Base-by-base conservation (phyloP, 2,888 invertebrate species). In the Bibio marci region DNA sequence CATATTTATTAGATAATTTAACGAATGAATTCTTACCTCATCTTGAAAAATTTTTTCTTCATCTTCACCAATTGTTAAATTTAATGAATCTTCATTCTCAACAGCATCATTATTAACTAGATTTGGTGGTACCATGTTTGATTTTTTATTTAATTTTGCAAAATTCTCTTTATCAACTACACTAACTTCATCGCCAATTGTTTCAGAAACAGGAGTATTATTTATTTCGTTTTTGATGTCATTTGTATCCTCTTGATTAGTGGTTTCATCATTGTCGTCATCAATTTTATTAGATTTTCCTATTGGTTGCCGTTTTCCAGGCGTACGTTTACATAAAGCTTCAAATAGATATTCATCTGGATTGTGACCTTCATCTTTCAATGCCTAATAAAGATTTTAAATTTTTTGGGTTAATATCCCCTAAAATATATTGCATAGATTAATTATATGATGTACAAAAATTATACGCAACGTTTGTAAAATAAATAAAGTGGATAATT, bases 11-110 rank as follows among this genome's bases (percentile, higher is more conserved):
- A n/a, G n/a, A n/a, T n/a, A n/a, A n/a, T n/a, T n/a, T n/a, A n/a
- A n/a, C n/a, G n/a, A n/a, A n/a, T n/a, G n/a, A n/a, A n/a, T n/a
- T n/a, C n/a, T 45, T 46, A 80, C 81, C 73, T 82, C 80, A 59
- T 80, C 80, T 57, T 76, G 79, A 42, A 82, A 69, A 43, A 82
- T 66, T 63, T 71, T 69, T 52, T 72, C 73, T 49, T 82, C 82
- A 58, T 82, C 83, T 60, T 81, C 83, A 30, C 80, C 82, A 56
- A 83, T 73, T 42, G 80, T 80, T 48, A 83, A 64, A 56, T 82
- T 80, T 42, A 83, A 77, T 28, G 81, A 80, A 60, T 82, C 82
- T 51, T 82, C 82, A 47, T 76, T 76, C 54, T 80, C 80, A 46
- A 68, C 70, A 37, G 49, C 50, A 27, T 57, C 54, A 3, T 47